Conservation (phyloP, 2,113 vertebrate species). For the Mungos mungo region DNA sequence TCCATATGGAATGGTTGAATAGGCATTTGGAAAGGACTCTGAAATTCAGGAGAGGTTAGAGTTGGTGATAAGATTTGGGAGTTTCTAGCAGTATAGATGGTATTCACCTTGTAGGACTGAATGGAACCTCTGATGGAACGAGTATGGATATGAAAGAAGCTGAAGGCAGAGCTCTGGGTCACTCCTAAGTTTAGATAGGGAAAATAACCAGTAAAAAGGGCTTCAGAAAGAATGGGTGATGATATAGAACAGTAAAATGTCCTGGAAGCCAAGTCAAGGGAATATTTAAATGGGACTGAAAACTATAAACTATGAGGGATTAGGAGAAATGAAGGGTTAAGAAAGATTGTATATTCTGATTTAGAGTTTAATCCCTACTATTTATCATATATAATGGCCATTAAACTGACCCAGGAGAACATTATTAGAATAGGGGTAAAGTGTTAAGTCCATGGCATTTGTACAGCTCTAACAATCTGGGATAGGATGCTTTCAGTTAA, state of each 20-base stretch:
- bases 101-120: not conserved
- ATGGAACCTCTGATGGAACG: not conserved
- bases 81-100: not conserved
- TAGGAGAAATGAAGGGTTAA: conserved; percentile 6
- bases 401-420: not conserved
- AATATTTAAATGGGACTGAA: not conserved
- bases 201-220: not conserved
- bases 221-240: not conserved
- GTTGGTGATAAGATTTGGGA: not conserved
- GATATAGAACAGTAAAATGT: not conserved
- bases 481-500: not conserved
- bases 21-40: not conserved
- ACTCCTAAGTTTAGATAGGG: not conserved
- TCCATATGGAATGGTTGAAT: not conserved
- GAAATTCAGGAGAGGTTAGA: conserved; percentile 2
- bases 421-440: not conserved
- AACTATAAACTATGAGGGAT: not conserved
- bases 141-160: not conserved
- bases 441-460: not conserved
- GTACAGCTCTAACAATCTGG: not conserved
- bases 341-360: not conserved
- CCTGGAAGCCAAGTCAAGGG: not conserved
- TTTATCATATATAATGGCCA: not conserved
- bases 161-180: not conserved
- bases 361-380: conserved; percentile 14